Percentiles rank a stretch among this genome's conserved stretches.
Conservation (phyloP, 2,113 vertebrate species). For the Hydropotes inermis region DNA sequence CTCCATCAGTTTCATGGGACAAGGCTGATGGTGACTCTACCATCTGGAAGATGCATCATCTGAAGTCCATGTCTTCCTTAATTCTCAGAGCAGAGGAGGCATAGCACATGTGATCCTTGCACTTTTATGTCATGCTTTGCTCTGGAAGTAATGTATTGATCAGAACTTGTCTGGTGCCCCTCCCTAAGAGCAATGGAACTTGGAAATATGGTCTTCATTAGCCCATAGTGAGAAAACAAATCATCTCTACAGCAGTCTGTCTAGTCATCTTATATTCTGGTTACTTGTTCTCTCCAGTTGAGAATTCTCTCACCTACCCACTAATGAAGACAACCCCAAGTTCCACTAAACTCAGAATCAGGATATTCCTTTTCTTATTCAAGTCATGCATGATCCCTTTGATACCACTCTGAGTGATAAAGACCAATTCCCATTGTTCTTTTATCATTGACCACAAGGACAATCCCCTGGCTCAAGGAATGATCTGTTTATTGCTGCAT, state of each 20-base stretch:
- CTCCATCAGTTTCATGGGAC: too few relatives aligned
- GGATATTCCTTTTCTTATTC: background rate
- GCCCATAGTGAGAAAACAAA: background rate
- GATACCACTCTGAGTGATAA: background rate
- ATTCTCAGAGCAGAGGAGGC: background rate
- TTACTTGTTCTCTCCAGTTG: background rate
- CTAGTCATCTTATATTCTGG: background rate
- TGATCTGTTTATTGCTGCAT: slow-evolving; percentile 19
- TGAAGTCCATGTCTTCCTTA: background rate
- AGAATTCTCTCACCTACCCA: background rate
- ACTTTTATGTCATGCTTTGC: background rate
- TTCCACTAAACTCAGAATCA: background rate
- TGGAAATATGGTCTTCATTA: background rate
- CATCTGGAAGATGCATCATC: background rate
- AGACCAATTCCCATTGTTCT: slow-evolving; percentile 36
- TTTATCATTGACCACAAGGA: slow-evolving; percentile 25
- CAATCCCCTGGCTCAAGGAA: background rate
- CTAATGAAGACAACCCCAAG: background rate
- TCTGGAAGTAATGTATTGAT: background rate
- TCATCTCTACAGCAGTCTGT: background rate
- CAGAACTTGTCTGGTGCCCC: background rate
- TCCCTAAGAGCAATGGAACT: background rate
- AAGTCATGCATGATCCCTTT: background rate
- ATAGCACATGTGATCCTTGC: background rate
- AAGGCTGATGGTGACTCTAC: background rate